A percentile compares a stretch with the other conserved stretches of the same genome.
phyloP scores from a whole-genome alignment of 2,888 invertebrate species.

The Pseudolycoriella hygida region DNA sequence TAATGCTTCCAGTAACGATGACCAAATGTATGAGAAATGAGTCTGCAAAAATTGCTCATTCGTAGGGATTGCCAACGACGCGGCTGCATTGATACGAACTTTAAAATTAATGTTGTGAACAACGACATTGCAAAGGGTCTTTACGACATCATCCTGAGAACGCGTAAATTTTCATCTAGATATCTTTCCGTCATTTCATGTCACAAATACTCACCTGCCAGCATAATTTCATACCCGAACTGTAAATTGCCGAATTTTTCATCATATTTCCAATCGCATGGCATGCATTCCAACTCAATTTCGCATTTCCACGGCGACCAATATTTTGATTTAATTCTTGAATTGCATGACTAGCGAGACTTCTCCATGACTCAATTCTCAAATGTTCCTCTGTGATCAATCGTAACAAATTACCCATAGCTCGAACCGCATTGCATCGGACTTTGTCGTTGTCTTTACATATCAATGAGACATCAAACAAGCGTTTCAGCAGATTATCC shows the following conservation, averaged over 20 bases:
- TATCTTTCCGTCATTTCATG: no score
- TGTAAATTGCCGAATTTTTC: conserved; percentile 38
- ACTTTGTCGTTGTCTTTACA: conserved; percentile 65
- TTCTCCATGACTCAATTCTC: conserved; percentile 30
- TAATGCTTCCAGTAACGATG: conserved; percentile 50
- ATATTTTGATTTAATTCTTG: conserved; percentile 50
- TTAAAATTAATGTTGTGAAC: conserved; percentile 68
- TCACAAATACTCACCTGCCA: conserved; percentile 42
- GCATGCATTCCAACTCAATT: conserved; percentile 86
- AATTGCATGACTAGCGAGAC: conserved; percentile 40
- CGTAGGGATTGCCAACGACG: conserved; percentile 47
- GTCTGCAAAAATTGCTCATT: conserved; percentile 43
- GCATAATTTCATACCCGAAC: conserved; percentile 22
- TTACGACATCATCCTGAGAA: no score
- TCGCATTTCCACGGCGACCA: conserved; percentile 42
- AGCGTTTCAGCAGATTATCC: conserved; percentile 44
- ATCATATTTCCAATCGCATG: conserved; percentile 70
- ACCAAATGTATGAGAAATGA: conserved; percentile 47
- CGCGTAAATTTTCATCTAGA: no score
- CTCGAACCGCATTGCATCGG: conserved; percentile 49
- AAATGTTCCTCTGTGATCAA: conserved; percentile 37
- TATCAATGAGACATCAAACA: conserved; percentile 46
- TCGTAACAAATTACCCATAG: conserved; percentile 61
- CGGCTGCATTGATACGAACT: conserved; percentile 74
- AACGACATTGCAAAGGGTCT: conserved; percentile 42